Evolutionary conservation across 2,888 invertebrate genomes (phyloP), one percentile per base, ranked within the genome.

Genomic region (Eupithecia subumbrata): DNA sequence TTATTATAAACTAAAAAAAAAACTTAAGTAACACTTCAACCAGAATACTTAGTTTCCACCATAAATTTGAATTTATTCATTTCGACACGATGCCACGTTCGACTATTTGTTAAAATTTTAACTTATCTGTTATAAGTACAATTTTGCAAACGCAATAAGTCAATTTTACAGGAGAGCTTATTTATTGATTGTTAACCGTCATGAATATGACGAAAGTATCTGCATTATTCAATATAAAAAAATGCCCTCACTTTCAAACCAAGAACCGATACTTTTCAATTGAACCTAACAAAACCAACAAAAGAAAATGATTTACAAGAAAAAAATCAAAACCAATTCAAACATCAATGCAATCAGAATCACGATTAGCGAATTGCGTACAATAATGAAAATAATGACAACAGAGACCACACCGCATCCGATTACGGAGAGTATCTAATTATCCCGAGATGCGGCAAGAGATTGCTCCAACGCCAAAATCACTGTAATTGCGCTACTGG

Each of bases 401-500:
- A 84, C 82, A 81, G 79, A 79, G 89, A 89, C 89, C 90, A 88
- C 92, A 90, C 90, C 90, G 85, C 85, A 87, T 92, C 92, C 92
- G 92, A 93, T 93, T 92, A 91, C 90, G 87, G 89, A 89, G 87
- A 88, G 78, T 81, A 80, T 88, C 90, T 93, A 94, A 94, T 93
- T 93, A 93, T 86, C 82, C 85, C 79, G 74, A 71, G 81, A 81
- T 87, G 86, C 86, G 88, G 90, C 86, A 84, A 87, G 87, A 87
- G 91, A 94, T 93, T 93, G 86, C 92, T 80, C 85, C 85, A 82
- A 84, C 87, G 86, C 90, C 85, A 82, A 82, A 88, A 89, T 92
- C 91, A 91, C 89, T 83, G 88, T 93, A 93, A 94, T 94, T 92
- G 92, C 88, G 82, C 94, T 92, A 91, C 94, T 89, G 91, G 94